phyloP scores from a whole-genome alignment of 2,888 invertebrate genomes.

The Hydriomena furcata region DNA sequence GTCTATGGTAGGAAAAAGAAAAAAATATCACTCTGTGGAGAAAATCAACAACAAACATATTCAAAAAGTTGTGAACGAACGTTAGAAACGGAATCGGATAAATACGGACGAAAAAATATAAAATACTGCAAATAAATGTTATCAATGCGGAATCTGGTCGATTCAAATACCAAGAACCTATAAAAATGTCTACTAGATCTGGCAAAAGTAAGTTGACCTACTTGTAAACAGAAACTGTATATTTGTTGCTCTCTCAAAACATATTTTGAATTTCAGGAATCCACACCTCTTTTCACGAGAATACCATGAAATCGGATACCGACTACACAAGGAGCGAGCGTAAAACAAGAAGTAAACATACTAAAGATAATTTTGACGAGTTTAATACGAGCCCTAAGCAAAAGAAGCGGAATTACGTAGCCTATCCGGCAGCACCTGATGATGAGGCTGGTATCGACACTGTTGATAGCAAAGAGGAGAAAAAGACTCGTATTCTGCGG shows the following conservation, averaged over 20 bases:
- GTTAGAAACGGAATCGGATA: constrained; percentile 34
- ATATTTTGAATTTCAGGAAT: constrained; percentile 51
- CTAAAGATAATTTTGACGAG: constrained; percentile 51
- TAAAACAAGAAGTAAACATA: constrained; percentile 56
- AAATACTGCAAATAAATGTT: constrained; percentile 32
- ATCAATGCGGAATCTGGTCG: background rate
- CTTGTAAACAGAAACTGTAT: background rate
- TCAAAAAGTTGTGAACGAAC: constrained; percentile 46
- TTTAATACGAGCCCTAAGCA: constrained; percentile 37
- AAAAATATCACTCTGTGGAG: no score
- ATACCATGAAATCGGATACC: constrained; percentile 26
- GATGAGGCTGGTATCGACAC: constrained; percentile 41
- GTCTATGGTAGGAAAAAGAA: no score
- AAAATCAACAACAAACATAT: constrained; percentile 6
- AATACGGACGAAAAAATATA: constrained; percentile 2
- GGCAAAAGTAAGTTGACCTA: constrained; percentile 77
- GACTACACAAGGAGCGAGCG: constrained; percentile 49
- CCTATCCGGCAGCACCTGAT: constrained; percentile 59
- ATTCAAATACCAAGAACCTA: background rate
- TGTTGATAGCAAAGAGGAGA: constrained; percentile 27
- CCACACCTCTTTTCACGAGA: constrained; percentile 53
- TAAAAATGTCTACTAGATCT: constrained; percentile 70
- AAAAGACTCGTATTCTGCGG: constrained; percentile 39
- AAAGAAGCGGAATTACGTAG: constrained; percentile 66
- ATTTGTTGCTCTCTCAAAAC: background rate